Conservation (phyloP, 2,113 vertebrate species). For the Sylvietta virens region DNA sequence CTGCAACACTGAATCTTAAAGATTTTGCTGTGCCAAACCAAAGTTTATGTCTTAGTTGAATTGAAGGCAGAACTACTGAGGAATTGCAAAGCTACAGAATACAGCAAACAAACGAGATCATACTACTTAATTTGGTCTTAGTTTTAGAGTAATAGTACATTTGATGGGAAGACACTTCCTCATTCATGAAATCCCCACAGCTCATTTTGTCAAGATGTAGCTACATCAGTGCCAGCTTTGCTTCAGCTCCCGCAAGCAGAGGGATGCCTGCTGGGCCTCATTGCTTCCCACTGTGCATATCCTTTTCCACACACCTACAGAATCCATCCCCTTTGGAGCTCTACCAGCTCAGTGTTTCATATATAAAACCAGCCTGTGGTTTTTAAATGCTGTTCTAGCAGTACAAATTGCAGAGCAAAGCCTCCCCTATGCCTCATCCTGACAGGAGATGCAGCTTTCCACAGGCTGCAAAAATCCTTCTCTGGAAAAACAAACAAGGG, state of each 20-base stretch:
- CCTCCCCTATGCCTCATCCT: neutral
- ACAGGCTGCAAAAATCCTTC: neutral
- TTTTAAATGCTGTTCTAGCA: neutral
- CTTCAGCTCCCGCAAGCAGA: neutral
- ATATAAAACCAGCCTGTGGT: neutral
- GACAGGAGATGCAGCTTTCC: neutral
- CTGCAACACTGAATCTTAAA: too few relatives aligned
- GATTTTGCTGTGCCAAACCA: neutral
- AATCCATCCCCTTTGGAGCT: neutral
- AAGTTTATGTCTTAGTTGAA: neutral
- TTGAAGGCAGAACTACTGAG: neutral
- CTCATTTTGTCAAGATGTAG: neutral
- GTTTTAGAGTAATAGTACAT: neutral
- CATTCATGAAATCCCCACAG: neutral
- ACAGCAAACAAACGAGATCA: neutral
- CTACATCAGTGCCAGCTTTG: neutral
- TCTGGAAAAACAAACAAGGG: neutral
- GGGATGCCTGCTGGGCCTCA: neutral
- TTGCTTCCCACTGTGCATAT: neutral
- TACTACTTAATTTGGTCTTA: neutral
- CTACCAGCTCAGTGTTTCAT: neutral
- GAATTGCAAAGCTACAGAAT: neutral
- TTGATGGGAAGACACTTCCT: neutral
- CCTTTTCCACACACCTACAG: neutral
- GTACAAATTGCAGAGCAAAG: neutral